Conservation (phyloP, 2,888 invertebrate genomes). For the Idaea aversata region DNA sequence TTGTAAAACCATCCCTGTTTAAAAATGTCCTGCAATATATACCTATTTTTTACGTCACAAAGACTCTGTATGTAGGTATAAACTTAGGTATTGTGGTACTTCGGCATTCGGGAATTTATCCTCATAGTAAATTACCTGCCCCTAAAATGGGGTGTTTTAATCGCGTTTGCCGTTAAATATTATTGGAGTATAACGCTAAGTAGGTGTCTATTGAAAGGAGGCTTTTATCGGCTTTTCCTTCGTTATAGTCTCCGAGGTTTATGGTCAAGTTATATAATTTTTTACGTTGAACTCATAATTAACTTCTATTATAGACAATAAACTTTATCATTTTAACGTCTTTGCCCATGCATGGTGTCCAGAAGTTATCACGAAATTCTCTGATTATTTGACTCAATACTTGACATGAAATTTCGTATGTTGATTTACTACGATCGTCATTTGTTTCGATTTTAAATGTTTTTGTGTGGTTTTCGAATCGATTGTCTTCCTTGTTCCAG, state of each 20-base stretch:
- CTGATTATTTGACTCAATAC: too few relatives aligned
- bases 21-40: too few relatives aligned
- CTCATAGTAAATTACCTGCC: background rate
- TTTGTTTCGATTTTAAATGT: too few relatives aligned
- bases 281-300: background rate
- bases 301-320: slow-evolving; percentile 1
- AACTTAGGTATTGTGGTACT: too few relatives aligned
- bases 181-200: background rate
- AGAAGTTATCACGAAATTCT: too few relatives aligned
- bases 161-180: background rate
- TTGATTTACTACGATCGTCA: too few relatives aligned
- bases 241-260: background rate
- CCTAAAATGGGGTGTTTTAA: background rate
- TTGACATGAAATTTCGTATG: too few relatives aligned
- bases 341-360: background rate
- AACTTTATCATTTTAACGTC: slow-evolving; percentile 11
- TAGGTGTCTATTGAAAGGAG: background rate
- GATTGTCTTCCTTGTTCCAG: too few relatives aligned
- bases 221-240: background rate
- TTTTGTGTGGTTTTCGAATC: too few relatives aligned
- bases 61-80: too few relatives aligned
- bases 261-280: background rate
- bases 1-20: too few relatives aligned
- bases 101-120: background rate
- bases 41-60: too few relatives aligned